phyloP scores from a whole-genome alignment of 37 sponge, comb jelly and placozoan genomes.

The Halisarca cf. caerulea region DNA sequence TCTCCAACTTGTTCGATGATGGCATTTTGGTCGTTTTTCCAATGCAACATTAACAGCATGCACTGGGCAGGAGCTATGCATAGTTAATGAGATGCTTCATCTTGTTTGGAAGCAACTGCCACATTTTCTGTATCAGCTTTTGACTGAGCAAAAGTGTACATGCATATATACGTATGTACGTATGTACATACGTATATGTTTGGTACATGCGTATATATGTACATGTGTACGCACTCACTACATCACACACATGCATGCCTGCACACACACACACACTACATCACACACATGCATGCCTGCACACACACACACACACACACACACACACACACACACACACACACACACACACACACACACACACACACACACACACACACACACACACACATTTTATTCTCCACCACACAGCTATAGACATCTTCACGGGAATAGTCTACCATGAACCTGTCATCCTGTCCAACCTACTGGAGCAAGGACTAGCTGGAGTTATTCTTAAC shows the following conservation, averaged over 20 bases:
- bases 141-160: neutral
- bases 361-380: constrained; percentile 34
- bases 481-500: constrained; percentile 89
- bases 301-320: constrained; percentile 27
- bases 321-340: constrained; percentile 19
- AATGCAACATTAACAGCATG: neutral
- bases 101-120: neutral
- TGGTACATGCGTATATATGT: no score
- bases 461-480: constrained; percentile 86
- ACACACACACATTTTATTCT: no score
- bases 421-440: constrained; percentile 84
- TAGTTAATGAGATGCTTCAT: neutral
- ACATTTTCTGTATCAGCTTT: neutral
- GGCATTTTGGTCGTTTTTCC: neutral
- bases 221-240: neutral
- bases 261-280: neutral
- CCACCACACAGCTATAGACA: constrained; percentile 75
- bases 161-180: no score
- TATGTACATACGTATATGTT: no score
- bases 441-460: constrained; percentile 92
- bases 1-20: constrained; percentile 1
- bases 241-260: neutral
- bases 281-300: neutral
- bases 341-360: constrained; percentile 22
- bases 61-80: neutral